Percentiles rank a stretch among this genome's conserved stretches.
Evolutionary conservation across 2,113 vertebrate genomes (phyloP).

Genomic region (Petroica traversi): DNA sequence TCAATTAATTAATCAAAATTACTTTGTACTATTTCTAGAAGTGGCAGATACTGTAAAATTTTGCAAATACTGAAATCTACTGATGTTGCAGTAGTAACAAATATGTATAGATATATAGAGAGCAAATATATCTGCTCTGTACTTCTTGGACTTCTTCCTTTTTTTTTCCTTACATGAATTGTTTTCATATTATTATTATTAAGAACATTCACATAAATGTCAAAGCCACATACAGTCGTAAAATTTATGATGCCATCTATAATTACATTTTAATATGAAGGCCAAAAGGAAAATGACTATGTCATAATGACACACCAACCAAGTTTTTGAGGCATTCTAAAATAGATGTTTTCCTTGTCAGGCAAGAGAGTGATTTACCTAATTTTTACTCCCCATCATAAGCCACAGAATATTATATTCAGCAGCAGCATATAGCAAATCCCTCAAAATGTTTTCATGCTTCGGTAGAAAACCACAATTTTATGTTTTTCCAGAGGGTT

Average conservation of each 20-base stretch:
- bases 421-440: constrained; percentile 26
- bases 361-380: constrained; percentile 61
- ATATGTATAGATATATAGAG: too few species aligned
- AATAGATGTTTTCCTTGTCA: constrained; percentile 62
- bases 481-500: constrained; percentile 16
- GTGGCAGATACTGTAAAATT: background rate
- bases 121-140: background rate
- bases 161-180: background rate
- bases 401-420: constrained; percentile 62
- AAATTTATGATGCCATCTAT: constrained; percentile 1
- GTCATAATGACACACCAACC: constrained; percentile 41
- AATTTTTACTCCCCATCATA: constrained; percentile 53
- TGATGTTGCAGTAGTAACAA: background rate
- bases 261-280: background rate
- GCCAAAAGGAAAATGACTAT: constrained; percentile 41
- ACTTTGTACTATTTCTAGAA: background rate
- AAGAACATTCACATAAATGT: background rate
- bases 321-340: constrained; percentile 57
- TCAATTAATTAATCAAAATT: background rate
- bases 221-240: background rate
- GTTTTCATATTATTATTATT: background rate
- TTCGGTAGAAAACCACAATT: constrained; percentile 47
- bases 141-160: background rate
- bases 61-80: background rate
- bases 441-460: constrained; percentile 43